These are phyloP conservation scores for Heptranchias perlo DNA, from an alignment of 2,113 vertebrate genomes.

Conservation along the genomic window DNA sequence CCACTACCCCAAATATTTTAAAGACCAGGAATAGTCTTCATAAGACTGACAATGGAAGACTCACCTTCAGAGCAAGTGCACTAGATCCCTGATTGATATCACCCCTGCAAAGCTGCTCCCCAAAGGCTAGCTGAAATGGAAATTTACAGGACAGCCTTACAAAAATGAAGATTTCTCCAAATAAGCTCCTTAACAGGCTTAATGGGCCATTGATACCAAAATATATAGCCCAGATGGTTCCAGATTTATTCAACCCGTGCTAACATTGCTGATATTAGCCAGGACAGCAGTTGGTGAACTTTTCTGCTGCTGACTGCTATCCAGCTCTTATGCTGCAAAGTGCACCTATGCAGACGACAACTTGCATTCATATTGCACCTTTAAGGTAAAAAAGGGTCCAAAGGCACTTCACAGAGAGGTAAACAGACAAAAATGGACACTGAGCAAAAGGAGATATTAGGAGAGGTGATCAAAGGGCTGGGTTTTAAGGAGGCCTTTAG, in stretches of 20 bases:
- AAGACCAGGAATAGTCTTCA: neutral
- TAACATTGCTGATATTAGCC: neutral
- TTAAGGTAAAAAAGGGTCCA: neutral
- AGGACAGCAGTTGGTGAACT: neutral
- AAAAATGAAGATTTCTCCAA: neutral
- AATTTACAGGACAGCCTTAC: neutral
- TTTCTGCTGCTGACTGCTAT: neutral
- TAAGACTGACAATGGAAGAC: neutral
- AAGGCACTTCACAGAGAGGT: neutral
- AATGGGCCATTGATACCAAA: neutral
- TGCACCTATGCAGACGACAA: neutral
- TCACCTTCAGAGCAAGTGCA: neutral
- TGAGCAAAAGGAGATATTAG: neutral
- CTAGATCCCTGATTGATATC: neutral
- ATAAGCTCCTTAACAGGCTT: neutral
- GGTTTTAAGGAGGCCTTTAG: too few relatives aligned
- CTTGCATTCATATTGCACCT: neutral
- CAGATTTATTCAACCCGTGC: neutral
- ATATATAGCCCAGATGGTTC: neutral
- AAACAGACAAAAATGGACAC: neutral
- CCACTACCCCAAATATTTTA: neutral
- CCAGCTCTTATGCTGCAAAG: neutral
- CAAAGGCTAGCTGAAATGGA: neutral
- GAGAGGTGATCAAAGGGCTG: neutral
- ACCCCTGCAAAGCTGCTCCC: neutral